These are phyloP conservation scores for Aphidius ervi DNA, from an alignment of 1,140 invertebrate species.

Conservation along the genomic window DNA sequence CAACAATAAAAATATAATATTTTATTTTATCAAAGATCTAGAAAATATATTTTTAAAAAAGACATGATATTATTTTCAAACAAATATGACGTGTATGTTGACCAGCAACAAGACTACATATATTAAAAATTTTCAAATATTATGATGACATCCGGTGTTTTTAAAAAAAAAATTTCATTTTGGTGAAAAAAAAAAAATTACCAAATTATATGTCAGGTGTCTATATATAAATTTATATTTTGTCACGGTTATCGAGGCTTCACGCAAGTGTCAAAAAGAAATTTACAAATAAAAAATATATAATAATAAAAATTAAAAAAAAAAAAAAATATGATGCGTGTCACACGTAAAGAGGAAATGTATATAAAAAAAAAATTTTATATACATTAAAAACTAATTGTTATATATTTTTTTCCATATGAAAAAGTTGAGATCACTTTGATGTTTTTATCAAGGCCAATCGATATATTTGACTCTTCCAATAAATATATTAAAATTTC, in stretches of 20 bases:
- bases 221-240: neutral
- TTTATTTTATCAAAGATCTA: too few species aligned
- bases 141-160: slow-evolving; percentile 23
- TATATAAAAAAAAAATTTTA: neutral
- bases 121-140: too few species aligned
- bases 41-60: too few species aligned
- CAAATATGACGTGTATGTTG: too few species aligned
- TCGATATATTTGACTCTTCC: too few species aligned
- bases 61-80: too few species aligned
- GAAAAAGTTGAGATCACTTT: neutral
- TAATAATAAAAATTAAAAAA: too few species aligned
- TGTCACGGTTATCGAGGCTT: too few species aligned
- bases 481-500: slow-evolving; percentile 8
- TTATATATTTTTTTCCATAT: slow-evolving; percentile 7
- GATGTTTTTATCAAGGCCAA: too few species aligned
- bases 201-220: slow-evolving; percentile 41
- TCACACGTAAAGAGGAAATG: slow-evolving; percentile 13
- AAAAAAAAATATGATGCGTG: slow-evolving; percentile 8
- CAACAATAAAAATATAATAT: too few species aligned
- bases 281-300: slow-evolving; percentile 8
- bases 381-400: too few species aligned
- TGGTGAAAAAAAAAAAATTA: neutral
- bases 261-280: neutral
- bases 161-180: slow-evolving; percentile 32
- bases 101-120: too few species aligned